These are phyloP conservation scores for Oophaga sylvatica DNA, from an alignment of 2,797 vertebrate species.

Conservation along the genomic window DNA sequence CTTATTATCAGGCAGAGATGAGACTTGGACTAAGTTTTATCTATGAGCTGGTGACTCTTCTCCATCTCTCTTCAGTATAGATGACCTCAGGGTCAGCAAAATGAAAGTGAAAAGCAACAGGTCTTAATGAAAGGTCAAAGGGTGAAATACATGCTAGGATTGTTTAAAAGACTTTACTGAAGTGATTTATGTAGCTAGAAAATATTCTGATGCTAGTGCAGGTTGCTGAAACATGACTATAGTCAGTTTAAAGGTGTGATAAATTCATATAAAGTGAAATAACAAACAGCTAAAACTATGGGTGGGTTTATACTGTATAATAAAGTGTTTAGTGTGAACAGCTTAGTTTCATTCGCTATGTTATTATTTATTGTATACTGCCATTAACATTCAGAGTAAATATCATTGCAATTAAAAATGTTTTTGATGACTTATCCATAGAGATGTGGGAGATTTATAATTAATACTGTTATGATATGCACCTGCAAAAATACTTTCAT, in stretches of 20 bases:
- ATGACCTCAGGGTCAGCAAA: slow-evolving; percentile 83
- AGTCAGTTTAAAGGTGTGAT: neutral
- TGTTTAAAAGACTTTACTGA: slow-evolving; percentile 68
- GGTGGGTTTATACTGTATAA: neutral
- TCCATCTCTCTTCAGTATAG: slow-evolving; percentile 85
- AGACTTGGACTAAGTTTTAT: slow-evolving; percentile 74
- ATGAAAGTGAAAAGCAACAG: slow-evolving; percentile 89
- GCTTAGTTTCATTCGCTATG: neutral
- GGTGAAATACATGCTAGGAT: slow-evolving; percentile 55
- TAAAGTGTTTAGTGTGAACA: neutral
- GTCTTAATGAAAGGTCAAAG: slow-evolving; percentile 70
- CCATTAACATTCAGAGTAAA: neutral
- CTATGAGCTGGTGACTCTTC: slow-evolving; percentile 76
- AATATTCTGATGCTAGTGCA: slow-evolving; percentile 80
- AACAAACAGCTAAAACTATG: neutral
- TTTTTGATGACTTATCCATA: too few species aligned
- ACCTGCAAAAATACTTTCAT: too few species aligned
- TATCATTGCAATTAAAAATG: too few species aligned
- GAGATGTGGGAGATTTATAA: too few species aligned
- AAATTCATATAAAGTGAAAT: neutral
- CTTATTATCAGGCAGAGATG: slow-evolving; percentile 60
- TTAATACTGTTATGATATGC: too few species aligned
- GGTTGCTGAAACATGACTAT: slow-evolving; percentile 59
- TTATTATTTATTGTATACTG: neutral
- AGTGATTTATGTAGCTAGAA: slow-evolving; percentile 76